Conservation (phyloP, 2,797 vertebrate genomes). For the Pelobates cultripes region DNA sequence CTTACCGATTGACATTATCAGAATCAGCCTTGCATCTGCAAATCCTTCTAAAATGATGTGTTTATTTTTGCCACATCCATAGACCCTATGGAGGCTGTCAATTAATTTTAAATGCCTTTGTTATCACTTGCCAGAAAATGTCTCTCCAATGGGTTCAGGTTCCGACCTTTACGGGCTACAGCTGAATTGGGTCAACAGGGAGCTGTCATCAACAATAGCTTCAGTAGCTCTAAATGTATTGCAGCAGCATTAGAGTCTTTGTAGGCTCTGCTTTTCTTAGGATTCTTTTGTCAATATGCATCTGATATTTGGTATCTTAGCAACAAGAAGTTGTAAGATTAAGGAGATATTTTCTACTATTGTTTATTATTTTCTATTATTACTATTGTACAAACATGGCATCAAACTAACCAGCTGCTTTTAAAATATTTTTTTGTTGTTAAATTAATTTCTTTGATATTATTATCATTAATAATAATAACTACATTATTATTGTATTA, state of each 20-base stretch:
- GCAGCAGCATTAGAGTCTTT: conserved; percentile 5
- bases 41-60: too few species aligned
- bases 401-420: not conserved
- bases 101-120: conserved; percentile 6
- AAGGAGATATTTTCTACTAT: conserved; percentile 5
- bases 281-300: conserved; percentile 20
- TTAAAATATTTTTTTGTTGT: not conserved
- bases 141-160: not conserved
- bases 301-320: conserved; percentile 35
- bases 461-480: too few species aligned
- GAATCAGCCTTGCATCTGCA: too few species aligned
- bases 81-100: not conserved
- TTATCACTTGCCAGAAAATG: conserved; percentile 1
- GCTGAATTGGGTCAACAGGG: conserved; percentile 1
- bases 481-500: too few species aligned
- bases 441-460: too few species aligned
- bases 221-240: conserved; percentile 11
- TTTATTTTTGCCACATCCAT: not conserved
- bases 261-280: conserved; percentile 30
- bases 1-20: conserved; percentile 1
- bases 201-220: conserved; percentile 24
- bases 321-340: conserved; percentile 34
- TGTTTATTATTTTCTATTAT: not conserved
- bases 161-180: not conserved
- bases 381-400: not conserved